Percentiles rank a stretch among this genome's conserved stretches.
phyloP scores from a whole-genome alignment of 37 sponge, comb jelly and placozoan species.

The Oscarella lobularis region DNA sequence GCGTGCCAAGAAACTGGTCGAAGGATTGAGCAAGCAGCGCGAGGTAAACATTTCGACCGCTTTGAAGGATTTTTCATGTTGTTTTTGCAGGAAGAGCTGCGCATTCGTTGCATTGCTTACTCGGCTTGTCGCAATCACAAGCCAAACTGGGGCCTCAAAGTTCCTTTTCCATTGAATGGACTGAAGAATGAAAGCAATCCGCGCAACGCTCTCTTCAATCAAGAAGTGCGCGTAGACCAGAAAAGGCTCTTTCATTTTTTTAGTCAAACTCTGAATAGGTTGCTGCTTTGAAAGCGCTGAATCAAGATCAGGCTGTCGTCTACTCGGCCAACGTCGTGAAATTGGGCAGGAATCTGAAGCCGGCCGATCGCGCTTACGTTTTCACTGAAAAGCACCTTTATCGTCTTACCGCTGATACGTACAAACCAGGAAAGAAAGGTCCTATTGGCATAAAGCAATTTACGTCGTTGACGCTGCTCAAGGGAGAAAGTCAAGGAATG shows the following conservation, averaged over 20 bases:
- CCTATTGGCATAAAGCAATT: slow-evolving; percentile 27
- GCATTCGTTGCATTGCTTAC: neutral
- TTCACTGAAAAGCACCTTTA: slow-evolving; percentile 44
- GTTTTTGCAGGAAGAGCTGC: neutral
- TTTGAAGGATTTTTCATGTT: neutral
- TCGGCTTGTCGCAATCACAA: slow-evolving; percentile 7
- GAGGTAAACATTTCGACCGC: slow-evolving; percentile 14
- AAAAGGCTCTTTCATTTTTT: neutral
- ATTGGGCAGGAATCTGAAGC: slow-evolving; percentile 29
- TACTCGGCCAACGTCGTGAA: slow-evolving; percentile 51
- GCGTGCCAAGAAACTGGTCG: slow-evolving; percentile 27
- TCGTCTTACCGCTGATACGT: slow-evolving; percentile 28
- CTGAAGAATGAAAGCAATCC: slow-evolving; percentile 1
- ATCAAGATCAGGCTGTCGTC: slow-evolving; percentile 14
- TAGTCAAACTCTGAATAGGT: slow-evolving; percentile 15
- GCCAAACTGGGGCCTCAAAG: neutral
- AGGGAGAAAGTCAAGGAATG: slow-evolving; percentile 29
- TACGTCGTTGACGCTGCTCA: slow-evolving; percentile 20
- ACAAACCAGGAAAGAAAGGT: slow-evolving; percentile 25
- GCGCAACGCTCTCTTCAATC: neutral
- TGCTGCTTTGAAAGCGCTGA: slow-evolving; percentile 19
- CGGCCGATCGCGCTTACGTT: slow-evolving; percentile 23
- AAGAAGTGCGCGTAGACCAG: neutral
- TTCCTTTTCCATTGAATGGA: neutral
- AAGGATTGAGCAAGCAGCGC: slow-evolving; percentile 3